Evolutionary conservation across 1,140 invertebrate genomes (phyloP), one percentile per base, ranked within the genome.

Genomic region (Aphelinus atriplicis): DNA sequence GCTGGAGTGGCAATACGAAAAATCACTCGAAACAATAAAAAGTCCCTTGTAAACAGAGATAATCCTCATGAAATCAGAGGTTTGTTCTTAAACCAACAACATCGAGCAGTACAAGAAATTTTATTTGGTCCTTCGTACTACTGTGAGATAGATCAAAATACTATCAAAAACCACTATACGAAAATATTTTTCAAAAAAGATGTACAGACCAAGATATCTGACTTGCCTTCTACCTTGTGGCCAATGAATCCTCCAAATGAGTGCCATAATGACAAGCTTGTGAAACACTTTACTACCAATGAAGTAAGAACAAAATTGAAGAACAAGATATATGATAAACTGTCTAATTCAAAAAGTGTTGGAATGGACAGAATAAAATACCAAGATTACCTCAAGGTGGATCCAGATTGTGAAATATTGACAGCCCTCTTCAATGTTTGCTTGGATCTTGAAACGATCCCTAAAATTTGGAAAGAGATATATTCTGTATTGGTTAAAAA

Each of bases 361-460:
- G 69, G 69, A 4, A 10, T 71, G 3, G 69, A 71, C 6, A 51
- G 6, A 51, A 62, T 71, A 7, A 53, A 10, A 62, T 71, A 43
- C 3, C 0, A 3, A 26, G 0, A 46, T 57, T 43, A 62, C 2
- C 9, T 51, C 0, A 53, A 45, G 46, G 0, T 7, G 53, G 69
- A 71, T 71, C 7, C 4, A 45, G 48, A 71, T 46, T 71, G n/a
- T 55, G 9, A 2, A 10, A 9, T 62, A 48, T 45, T 71, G 55
- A 71, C 69, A 10, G 48, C 47, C 9, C 46, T 71, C 53, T 71
- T 62, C 43, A 71, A 71, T 71, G 69, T 50, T 46, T 71, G 69
- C 43, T 53, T 70, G 47, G 26, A 7, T 51, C 46, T 70, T 61
- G 48, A 63, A 42, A 55, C 51, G 6, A 7, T 71, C 0, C 60